Conservation (phyloP, 2,797 vertebrate species). For the Parotocinclus haroldoi region DNA sequence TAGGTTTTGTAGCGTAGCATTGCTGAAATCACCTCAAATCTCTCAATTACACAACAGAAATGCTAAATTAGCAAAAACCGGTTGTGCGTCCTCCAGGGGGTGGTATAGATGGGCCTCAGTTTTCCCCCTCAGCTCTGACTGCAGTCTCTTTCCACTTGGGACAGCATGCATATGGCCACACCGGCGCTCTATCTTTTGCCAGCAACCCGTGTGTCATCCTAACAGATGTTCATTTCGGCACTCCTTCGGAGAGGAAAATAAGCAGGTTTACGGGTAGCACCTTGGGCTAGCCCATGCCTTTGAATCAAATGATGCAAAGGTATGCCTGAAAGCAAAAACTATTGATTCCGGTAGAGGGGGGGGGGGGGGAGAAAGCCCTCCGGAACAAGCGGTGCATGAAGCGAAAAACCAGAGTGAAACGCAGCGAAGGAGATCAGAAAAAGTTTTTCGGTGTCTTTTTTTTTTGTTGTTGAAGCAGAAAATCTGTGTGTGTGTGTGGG, state of each 20-base stretch:
- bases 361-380: neutral
- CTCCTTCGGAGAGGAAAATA: slow-evolving; percentile 17
- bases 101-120: slow-evolving; percentile 19
- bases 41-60: slow-evolving; percentile 1
- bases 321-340: slow-evolving; percentile 7
- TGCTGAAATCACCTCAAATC: no score
- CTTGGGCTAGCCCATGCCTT: neutral
- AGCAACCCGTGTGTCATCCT: slow-evolving; percentile 39
- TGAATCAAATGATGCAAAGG: slow-evolving; percentile 5
- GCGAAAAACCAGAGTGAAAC: no score
- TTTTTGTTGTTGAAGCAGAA: slow-evolving; percentile 5
- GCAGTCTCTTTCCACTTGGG: slow-evolving; percentile 48
- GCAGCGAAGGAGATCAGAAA: neutral
- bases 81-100: slow-evolving; percentile 41
- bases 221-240: slow-evolving; percentile 32
- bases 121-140: slow-evolving; percentile 34
- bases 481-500: neutral
- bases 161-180: slow-evolving; percentile 46
- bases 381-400: no score
- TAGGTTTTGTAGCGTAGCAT: no score
- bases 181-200: slow-evolving; percentile 32
- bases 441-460: slow-evolving; percentile 4
- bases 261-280: slow-evolving; percentile 8
- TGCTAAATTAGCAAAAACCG: neutral
- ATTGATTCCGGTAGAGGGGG: slow-evolving; percentile 1